These are phyloP conservation scores for Lochmaea crataegi DNA, from an alignment of 2,888 invertebrate genomes.

Conservation along the genomic window DNA sequence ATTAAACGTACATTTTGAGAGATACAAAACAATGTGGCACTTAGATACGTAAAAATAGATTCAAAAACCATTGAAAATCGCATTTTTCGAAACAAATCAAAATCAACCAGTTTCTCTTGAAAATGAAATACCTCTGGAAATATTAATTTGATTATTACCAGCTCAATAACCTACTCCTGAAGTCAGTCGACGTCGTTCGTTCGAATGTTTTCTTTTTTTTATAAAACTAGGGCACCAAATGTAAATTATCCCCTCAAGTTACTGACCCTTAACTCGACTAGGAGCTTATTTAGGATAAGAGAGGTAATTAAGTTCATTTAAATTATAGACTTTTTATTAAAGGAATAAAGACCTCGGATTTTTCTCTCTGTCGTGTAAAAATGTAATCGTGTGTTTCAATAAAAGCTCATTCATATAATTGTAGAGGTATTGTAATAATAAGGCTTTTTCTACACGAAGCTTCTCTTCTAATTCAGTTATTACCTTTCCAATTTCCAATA, in stretches of 20 bases:
- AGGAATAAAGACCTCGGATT: not conserved
- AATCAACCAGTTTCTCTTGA: no score
- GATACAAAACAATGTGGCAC: not conserved
- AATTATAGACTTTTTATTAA: conserved; percentile 20
- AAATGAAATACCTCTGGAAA: no score
- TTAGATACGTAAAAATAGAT: no score
- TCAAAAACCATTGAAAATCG: no score
- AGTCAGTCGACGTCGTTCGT: not conserved
- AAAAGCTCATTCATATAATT: not conserved
- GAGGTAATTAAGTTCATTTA: conserved; percentile 21
- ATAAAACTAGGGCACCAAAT: conserved; percentile 22
- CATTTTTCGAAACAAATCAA: no score
- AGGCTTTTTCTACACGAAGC: not conserved
- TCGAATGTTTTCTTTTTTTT: conserved; percentile 3
- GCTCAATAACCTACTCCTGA: no score
- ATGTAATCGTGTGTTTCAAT: not conserved
- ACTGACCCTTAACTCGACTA: conserved; percentile 13
- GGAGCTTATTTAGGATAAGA: conserved; percentile 14
- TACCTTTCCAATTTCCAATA: no score
- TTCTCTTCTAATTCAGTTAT: not conserved
- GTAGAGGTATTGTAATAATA: not conserved
- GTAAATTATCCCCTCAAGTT: conserved; percentile 25
- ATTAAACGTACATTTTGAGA: not conserved
- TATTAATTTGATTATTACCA: no score
- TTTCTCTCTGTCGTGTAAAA: not conserved